Base-by-base conservation (phyloP, 35 echinoderm and acorn worm genomes). In the Anneissia japonica region DNA sequence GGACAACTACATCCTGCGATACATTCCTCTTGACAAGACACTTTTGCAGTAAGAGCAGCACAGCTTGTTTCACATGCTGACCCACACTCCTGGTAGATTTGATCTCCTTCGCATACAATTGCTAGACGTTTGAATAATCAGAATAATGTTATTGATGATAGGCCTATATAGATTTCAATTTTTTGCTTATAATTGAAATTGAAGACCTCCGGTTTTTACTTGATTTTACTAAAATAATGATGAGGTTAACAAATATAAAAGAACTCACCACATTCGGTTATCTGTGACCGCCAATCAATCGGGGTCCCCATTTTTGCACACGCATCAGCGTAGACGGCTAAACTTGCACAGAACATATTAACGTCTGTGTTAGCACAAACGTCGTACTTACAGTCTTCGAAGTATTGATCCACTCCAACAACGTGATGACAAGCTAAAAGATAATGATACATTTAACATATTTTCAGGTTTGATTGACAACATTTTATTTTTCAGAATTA, bases 81-180 rank as follows among this genome's bases (percentile, higher is more conserved):
- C 3, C 79, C 79, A n/a, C 79, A 81, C 40, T 81, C 79, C 23
- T 81, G 79, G 36, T 81, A 81, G 13, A 81, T 40, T 26, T 35
- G 35, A n/a, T 81, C 36, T 30, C 79, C 79, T 17, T 36, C 5
- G 37, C 79, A 81, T 30, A 11, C 40, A 30, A 39, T 64, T 64
- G 11, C 51, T 64, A 26, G 7, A 23, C 26, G 2, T 64, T 64
- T 64, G 2, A 64, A 64, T 26, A 13, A 13, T 56, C 11, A 26
- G 26, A 13, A 13, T 56, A 26, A 56, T 56, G 46, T 56, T 56
- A 56, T 13, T 56, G 46, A 26, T 56, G 11, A 26, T 11, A 56
- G 11, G 11, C 46, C 11, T 56, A 13, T 56, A 56, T 26, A 11
- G 26, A 26, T 26, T 26, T 13, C 46, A 13, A 26, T 56, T 26